A percentile compares a stretch with the other conserved stretches of the same genome.
Evolutionary conservation across 2,113 vertebrate species (phyloP).

Genomic region (Sylvilagus bachmani): DNA sequence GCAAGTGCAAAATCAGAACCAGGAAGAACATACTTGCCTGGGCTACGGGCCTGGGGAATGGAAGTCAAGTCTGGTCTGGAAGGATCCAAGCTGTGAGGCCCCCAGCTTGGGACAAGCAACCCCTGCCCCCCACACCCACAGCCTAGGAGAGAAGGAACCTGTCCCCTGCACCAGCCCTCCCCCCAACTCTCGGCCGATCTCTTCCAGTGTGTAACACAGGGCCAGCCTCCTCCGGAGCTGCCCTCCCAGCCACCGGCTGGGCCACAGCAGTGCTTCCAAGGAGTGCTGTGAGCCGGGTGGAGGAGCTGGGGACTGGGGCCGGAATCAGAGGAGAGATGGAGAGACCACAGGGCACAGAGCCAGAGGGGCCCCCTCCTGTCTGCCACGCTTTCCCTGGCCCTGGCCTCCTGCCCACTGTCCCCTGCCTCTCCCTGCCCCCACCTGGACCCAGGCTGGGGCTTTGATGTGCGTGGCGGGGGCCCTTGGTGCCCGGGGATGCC

Average conservation of each 20-base stretch:
- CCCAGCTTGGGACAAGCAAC: neutral
- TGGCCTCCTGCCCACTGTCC: constrained; percentile 2
- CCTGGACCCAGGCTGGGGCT: constrained; percentile 18
- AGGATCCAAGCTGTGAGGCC: neutral
- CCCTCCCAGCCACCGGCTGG: neutral
- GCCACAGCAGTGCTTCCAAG: neutral
- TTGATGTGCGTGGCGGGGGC: constrained; percentile 4
- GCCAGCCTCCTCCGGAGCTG: neutral
- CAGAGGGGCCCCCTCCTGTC: constrained; percentile 54
- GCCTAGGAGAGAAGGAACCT: neutral
- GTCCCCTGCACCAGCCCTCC: no score
- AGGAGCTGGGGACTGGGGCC: constrained; percentile 12
- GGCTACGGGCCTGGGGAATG: neutral
- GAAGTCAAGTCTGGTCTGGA: constrained; percentile 8
- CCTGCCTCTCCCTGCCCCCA: neutral
- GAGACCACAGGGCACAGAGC: constrained; percentile 51
- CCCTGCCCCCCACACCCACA: neutral
- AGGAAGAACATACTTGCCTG: neutral
- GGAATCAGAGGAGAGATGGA: constrained; percentile 30
- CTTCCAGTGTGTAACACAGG: neutral
- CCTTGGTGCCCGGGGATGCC: neutral
- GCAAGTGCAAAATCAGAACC: constrained; percentile 50
- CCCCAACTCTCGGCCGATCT: neutral
- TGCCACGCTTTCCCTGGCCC: constrained; percentile 57
- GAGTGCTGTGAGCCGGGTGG: neutral